Conservation (phyloP, 2,797 vertebrate species). For the Falco columbarius region DNA sequence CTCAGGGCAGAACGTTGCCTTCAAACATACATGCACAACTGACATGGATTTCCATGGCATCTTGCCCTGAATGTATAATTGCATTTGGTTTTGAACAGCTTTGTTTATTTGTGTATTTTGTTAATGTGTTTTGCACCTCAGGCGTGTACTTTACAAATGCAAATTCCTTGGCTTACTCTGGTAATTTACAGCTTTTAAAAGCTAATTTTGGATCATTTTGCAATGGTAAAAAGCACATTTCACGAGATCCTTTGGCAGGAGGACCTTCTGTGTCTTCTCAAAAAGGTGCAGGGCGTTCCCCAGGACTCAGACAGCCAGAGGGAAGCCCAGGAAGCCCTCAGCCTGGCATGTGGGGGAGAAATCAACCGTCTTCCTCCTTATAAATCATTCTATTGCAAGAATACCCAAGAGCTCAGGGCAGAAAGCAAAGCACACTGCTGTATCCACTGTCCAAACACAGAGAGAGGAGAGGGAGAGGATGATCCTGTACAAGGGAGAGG, state of each 20-base stretch:
- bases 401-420: not conserved
- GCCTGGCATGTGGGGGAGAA: not conserved
- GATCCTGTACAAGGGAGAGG: not conserved
- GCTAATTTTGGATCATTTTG: conserved; percentile 52
- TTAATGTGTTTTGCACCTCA: conserved; percentile 63
- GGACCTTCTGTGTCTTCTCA: not conserved
- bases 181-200: conserved; percentile 46
- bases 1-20: not conserved
- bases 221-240: not conserved
- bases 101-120: conserved; percentile 64
- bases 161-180: conserved; percentile 64
- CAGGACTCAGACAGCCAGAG: not conserved
- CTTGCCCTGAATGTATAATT: conserved; percentile 50
- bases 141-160: conserved; percentile 70
- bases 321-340: not conserved
- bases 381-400: not conserved
- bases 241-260: not conserved
- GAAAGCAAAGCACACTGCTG: not conserved
- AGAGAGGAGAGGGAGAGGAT: too few species aligned
- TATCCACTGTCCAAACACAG: not conserved
- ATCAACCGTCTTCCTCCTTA: not conserved
- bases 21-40: not conserved
- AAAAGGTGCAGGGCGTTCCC: not conserved
- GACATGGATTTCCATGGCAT: conserved; percentile 16
- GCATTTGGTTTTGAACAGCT: conserved; percentile 47